These are phyloP conservation scores for Setophaga coronata DNA, from an alignment of 2,113 vertebrate species.

Conservation along the genomic window DNA sequence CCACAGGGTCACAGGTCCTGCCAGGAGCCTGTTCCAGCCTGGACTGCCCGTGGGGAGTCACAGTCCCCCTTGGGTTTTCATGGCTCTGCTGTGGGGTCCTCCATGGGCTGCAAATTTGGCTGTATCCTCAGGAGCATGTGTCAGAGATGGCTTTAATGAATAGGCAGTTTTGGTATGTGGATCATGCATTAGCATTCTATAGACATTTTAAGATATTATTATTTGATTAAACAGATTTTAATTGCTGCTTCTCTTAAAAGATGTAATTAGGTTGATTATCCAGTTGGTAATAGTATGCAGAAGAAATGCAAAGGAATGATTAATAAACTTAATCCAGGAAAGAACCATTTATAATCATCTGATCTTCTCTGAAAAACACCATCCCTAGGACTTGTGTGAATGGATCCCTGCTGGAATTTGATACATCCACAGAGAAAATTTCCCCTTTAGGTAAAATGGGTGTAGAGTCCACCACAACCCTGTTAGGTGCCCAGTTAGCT, in stretches of 20 bases:
- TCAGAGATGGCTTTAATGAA: not conserved
- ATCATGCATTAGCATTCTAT: not conserved
- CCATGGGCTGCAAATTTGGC: not conserved
- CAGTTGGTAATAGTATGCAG: not conserved
- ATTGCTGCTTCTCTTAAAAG: not conserved
- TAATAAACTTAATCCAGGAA: not conserved
- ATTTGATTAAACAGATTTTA: not conserved
- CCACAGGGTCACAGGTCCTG: not conserved
- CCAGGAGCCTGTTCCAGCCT: not conserved
- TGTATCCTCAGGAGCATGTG: not conserved
- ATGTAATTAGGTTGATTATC: not conserved
- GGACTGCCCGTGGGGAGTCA: not conserved
- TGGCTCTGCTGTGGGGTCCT: accelerated
- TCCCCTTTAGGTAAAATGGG: not conserved
- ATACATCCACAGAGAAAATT: not conserved
- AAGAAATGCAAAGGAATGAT: not conserved
- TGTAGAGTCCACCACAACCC: not conserved
- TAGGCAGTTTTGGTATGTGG: not conserved
- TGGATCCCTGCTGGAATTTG: not conserved
- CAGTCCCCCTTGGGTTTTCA: not conserved
- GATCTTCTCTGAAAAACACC: not conserved
- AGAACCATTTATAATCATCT: not conserved
- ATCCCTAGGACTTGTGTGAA: not conserved
- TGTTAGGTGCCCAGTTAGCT: not conserved
- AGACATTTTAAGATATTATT: not conserved